Percentiles rank a stretch among this genome's conserved stretches.
These are phyloP conservation scores for Upupa epops DNA, from an alignment of 2,113 vertebrate species.

Conservation along the genomic window DNA sequence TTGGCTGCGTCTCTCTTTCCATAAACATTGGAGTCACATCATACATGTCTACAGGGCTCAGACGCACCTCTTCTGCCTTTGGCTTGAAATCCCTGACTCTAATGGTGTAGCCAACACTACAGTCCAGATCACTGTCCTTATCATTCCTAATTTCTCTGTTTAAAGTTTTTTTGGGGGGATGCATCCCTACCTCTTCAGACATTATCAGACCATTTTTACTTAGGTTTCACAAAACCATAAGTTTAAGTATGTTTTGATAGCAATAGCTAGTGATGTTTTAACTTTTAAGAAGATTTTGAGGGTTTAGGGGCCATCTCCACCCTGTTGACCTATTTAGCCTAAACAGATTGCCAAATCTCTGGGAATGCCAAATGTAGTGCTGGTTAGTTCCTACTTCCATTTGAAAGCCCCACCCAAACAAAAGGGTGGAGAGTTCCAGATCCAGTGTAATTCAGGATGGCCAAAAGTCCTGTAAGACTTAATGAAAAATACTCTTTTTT, in stretches of 20 bases:
- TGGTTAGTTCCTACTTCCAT: constrained; percentile 26
- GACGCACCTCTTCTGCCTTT: constrained; percentile 31
- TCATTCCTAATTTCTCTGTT: not conserved
- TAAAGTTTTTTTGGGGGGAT: not conserved
- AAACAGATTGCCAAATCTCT: constrained; percentile 32
- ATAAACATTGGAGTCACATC: constrained; percentile 54
- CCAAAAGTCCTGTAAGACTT: not conserved
- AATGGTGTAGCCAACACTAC: not conserved
- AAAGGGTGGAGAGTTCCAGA: constrained; percentile 44
- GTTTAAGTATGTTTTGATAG: not conserved
- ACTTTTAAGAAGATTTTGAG: constrained; percentile 37
- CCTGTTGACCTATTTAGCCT: constrained; percentile 34
- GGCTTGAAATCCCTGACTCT: not conserved
- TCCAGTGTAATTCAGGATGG: not conserved
- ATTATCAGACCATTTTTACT: not conserved
- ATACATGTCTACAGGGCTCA: constrained; percentile 29
- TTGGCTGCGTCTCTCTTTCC: constrained; percentile 22
- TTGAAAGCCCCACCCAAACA: constrained; percentile 24
- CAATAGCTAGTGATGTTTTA: constrained; percentile 28
- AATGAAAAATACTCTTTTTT: constrained; percentile 57
- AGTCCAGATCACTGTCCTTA: constrained; percentile 8
- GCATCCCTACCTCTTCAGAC: not conserved
- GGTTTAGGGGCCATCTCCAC: constrained; percentile 5
- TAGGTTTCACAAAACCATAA: not conserved
- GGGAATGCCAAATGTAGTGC: not conserved